phyloP scores from a whole-genome alignment of 2,888 invertebrate genomes.

The Baccha elongata region DNA sequence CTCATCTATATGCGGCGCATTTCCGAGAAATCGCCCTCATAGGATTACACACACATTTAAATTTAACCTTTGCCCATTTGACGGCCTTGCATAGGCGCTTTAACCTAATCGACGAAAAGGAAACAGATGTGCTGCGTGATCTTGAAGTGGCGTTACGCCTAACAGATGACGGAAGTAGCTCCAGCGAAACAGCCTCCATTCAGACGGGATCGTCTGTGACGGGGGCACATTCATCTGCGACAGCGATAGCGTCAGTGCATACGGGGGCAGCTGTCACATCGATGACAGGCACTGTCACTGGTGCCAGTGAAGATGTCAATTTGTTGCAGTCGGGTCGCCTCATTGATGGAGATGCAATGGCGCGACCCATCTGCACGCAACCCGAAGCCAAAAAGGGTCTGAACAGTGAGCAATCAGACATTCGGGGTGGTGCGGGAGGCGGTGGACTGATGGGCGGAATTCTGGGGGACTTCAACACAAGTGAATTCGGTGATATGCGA shows the following conservation, averaged over 20 bases:
- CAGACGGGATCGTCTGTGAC: conserved; percentile 73
- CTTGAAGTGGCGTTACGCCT: conserved; percentile 92
- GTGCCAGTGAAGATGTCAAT: conserved; percentile 78
- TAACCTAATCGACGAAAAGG: conserved; percentile 96
- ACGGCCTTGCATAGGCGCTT: conserved; percentile 93
- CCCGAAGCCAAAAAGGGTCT: conserved; percentile 79
- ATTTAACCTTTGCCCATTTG: conserved; percentile 98
- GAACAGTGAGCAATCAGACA: conserved; percentile 74
- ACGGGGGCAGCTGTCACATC: conserved; percentile 64
- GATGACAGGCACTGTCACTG: conserved; percentile 68
- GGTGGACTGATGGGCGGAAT: conserved; percentile 80
- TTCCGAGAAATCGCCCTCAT: conserved; percentile 97
- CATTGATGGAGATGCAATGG: conserved; percentile 79
- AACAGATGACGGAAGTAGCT: conserved; percentile 82
- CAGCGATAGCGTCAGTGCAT: conserved; percentile 58
- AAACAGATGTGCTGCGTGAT: conserved; percentile 96
- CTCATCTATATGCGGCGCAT: conserved; percentile 99
- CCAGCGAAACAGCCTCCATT: conserved; percentile 72
- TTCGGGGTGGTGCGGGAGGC: conserved; percentile 74
- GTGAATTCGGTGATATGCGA: conserved; percentile 80
- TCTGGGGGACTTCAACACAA: conserved; percentile 80
- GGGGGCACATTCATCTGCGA: conserved; percentile 72
- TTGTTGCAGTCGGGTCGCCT: conserved; percentile 76
- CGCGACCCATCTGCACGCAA: conserved; percentile 81
- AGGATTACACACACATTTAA: conserved; percentile 97